A percentile compares a stretch with the other conserved stretches of the same genome.
These are phyloP conservation scores for Salmo trutta DNA, from an alignment of 2,797 vertebrate species.

Conservation along the genomic window DNA sequence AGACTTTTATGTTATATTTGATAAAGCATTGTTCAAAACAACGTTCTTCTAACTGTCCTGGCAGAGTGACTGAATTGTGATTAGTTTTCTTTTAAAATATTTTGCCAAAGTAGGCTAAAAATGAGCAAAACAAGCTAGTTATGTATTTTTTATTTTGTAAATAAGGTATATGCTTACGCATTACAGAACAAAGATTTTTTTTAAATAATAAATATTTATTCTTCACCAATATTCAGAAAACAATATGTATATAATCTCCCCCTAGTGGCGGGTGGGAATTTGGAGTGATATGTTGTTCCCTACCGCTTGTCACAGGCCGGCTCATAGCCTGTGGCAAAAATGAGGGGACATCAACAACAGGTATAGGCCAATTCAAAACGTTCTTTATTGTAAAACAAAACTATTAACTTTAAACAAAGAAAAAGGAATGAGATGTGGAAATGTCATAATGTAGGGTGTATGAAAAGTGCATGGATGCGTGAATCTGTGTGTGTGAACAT, in stretches of 20 bases:
- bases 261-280: conserved; percentile 50
- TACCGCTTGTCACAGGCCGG: too few species aligned
- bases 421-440: too few species aligned
- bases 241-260: conserved; percentile 83
- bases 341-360: too few species aligned
- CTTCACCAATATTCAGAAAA: conserved; percentile 91
- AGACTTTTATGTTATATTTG: conserved; percentile 62
- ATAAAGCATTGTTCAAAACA: conserved; percentile 78
- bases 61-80: conserved; percentile 80
- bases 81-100: conserved; percentile 15
- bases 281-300: conserved; percentile 19
- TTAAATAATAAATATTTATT: conserved; percentile 99
- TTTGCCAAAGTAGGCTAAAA: conserved; percentile 46
- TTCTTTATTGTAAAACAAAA: too few species aligned
- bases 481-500: too few species aligned
- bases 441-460: too few species aligned
- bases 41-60: conserved; percentile 91
- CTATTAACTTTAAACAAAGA: too few species aligned
- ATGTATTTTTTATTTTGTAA: conserved; percentile 99
- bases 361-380: too few species aligned
- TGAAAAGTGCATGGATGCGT: too few species aligned
- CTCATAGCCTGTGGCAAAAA: too few species aligned
- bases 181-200: conserved; percentile 93
- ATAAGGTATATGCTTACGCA: conserved; percentile 99
- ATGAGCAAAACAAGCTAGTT: conserved; percentile 58